Conservation (phyloP, 2,797 vertebrate species). For the Lemur catta region DNA sequence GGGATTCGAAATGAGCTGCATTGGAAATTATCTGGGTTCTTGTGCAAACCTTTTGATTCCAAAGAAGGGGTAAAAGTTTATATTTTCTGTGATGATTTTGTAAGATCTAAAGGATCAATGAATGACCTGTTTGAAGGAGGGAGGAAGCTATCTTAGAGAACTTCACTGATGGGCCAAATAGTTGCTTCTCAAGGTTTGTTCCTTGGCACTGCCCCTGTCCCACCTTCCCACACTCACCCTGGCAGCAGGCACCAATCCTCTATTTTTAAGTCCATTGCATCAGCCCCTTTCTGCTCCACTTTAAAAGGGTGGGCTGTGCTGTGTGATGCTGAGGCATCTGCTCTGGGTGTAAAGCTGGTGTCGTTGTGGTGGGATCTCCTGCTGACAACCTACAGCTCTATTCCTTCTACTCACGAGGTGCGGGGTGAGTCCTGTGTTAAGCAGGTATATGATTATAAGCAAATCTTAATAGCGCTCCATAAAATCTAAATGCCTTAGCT, state of each 20-base stretch:
- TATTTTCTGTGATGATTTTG: neutral
- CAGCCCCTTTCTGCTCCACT: neutral
- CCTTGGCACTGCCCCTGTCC: neutral
- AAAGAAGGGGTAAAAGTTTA: neutral
- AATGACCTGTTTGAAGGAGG: neutral
- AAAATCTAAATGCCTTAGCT: neutral
- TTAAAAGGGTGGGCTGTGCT: neutral
- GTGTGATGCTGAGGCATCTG: neutral
- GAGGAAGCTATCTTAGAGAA: neutral
- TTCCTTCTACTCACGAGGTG: fast-evolving
- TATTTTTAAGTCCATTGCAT: neutral
- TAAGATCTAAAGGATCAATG: neutral
- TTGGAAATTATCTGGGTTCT: neutral
- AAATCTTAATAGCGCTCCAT: neutral
- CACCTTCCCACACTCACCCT: neutral
- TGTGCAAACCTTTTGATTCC: neutral
- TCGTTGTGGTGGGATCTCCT: neutral
- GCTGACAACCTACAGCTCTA: neutral
- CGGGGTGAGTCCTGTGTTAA: neutral
- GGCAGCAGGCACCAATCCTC: neutral
- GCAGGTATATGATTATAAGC: neutral
- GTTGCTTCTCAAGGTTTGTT: neutral
- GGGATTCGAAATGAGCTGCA: neutral
- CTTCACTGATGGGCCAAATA: neutral
- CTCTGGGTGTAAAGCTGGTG: too few relatives aligned